A percentile compares a stretch with the other conserved stretches of the same genome.
Evolutionary conservation across 1,140 invertebrate species (phyloP).

Genomic region (Drosophila simulans): DNA sequence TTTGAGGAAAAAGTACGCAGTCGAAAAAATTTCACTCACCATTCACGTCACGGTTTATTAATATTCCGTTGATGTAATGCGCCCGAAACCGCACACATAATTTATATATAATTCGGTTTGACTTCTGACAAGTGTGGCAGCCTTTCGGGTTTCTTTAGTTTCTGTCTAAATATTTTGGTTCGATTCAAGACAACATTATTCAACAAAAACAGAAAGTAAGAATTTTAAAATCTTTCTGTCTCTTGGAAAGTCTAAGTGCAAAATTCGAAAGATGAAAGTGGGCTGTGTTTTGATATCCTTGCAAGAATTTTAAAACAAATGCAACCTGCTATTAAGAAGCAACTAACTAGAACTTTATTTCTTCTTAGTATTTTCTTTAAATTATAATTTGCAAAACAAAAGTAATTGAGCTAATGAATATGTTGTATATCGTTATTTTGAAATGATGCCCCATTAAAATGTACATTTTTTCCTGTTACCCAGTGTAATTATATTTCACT

Average conservation of each 20-base stretch:
- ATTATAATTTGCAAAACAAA: neutral
- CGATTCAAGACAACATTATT: conserved; percentile 4
- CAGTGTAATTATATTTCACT: conserved; percentile 5
- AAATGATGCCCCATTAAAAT: neutral
- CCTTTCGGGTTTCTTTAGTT: conserved; percentile 22
- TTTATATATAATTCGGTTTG: conserved; percentile 40
- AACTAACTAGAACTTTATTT: too few species aligned
- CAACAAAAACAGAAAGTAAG: neutral
- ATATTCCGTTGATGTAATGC: conserved; percentile 79
- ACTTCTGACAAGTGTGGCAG: conserved; percentile 41
- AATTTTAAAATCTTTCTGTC: neutral
- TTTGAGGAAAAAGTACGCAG: conserved; percentile 36
- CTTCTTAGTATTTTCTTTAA: too few species aligned
- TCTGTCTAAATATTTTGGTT: conserved; percentile 31
- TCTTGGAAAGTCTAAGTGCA: neutral
- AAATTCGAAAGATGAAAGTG: neutral
- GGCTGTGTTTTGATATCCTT: neutral
- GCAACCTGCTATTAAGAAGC: too few species aligned
- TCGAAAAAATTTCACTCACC: conserved; percentile 36
- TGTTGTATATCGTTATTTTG: neutral
- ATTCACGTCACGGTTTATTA: conserved; percentile 75
- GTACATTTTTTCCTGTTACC: neutral
- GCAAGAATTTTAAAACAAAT: neutral
- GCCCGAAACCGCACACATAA: conserved; percentile 22
- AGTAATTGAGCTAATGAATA: neutral